These are phyloP conservation scores for Stichodactyla mertensii DNA, from an alignment of 64 coral and sea anemone species.

Conservation along the genomic window DNA sequence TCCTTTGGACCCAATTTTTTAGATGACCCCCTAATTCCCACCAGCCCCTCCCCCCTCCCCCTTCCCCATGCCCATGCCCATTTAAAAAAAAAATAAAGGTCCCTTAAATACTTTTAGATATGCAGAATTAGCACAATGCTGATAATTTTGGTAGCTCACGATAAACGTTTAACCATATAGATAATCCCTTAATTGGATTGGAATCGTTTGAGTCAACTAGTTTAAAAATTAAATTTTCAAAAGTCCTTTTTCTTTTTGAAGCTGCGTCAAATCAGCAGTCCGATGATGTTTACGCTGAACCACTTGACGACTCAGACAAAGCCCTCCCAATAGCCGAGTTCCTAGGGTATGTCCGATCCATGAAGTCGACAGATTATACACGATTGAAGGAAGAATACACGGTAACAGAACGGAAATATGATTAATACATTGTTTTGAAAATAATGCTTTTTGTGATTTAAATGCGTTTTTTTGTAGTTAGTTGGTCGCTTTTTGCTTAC, in stretches of 20 bases:
- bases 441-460: not conserved
- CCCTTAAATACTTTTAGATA: too few species aligned
- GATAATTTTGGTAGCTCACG: too few species aligned
- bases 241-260: not conserved
- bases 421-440: not conserved
- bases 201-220: too few species aligned
- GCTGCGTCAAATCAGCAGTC: not conserved
- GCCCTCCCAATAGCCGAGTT: conserved; percentile 26
- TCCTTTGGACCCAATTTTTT: too few species aligned
- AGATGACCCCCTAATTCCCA: too few species aligned
- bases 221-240: not conserved
- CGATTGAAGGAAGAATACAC: conserved; percentile 24
- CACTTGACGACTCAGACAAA: not conserved
- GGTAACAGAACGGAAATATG: not conserved
- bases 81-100: too few species aligned
- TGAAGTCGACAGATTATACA: not conserved
- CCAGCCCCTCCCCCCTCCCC: too few species aligned
- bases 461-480: not conserved
- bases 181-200: too few species aligned
- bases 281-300: not conserved
- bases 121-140: too few species aligned
- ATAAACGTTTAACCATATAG: too few species aligned
- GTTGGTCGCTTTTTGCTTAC: not conserved
- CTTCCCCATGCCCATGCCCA: too few species aligned
- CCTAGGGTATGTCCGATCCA: conserved; percentile 7